Base-by-base conservation (phyloP, 2,888 invertebrate species). In the Automeris io region DNA sequence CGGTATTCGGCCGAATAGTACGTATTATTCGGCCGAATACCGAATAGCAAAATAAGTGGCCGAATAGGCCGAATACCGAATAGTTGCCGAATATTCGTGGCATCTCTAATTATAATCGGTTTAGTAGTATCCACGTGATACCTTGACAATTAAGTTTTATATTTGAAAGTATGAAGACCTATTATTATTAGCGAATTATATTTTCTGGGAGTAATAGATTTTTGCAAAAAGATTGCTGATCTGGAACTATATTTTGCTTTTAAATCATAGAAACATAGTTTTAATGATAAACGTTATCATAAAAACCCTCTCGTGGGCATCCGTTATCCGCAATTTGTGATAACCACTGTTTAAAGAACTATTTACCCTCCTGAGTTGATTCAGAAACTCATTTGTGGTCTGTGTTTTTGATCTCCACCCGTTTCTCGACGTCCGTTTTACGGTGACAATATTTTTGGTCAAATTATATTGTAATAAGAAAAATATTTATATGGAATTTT, bases 331-430 rank as follows among this genome's bases (percentile, higher is more conserved):
- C 79, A 83, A 81, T 79, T 79, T 77, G 64, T 60, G 46, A 68
- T 76, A 78, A 82, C 79, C 68, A 74, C 65, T 72, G 61, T 66
- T 65, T 68, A 74, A 77, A 78, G 75, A 77, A 76, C 75, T 61
- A 61, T 61, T 60, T 54, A 65, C 69, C 64, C 58, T 61, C 58
- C 63, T 47, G 49, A 65, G 68, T 66, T 67, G 68, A 72, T 69
- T 73, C 64, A 54, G 59, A 73, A 71, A 68, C 74, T 74, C 73
- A 76, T 82, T 82, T 80, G 81, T 68, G 81, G 83, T 78, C 54
- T 61, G 62, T 57, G 70, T 73, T 78, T 72, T 75, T 77, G 74
- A 76, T 74, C 67, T 67, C 56, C 49, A 54, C 54, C 36, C 49
- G 58, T 66, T 67, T 62, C 66, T 59, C 60, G 51, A 51, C 49